phyloP scores from a whole-genome alignment of 2,888 invertebrate species.

The Cheilosia scutellata region DNA sequence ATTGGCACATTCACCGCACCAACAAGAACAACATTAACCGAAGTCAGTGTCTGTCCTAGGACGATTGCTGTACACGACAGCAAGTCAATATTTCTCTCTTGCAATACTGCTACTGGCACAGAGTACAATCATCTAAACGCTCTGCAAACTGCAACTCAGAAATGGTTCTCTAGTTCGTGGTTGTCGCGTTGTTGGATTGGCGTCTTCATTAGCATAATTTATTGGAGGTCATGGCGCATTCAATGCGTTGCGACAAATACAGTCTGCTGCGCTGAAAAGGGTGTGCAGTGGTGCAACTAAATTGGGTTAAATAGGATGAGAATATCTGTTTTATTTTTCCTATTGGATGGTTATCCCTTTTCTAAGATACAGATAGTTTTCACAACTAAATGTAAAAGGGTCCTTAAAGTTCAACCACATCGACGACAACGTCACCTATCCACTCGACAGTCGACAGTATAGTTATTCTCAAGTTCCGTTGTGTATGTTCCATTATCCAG shows the following conservation, averaged over 20 bases:
- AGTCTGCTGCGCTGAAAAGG: constrained; percentile 1
- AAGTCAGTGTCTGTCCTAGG: neutral
- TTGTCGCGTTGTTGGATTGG: constrained; percentile 15
- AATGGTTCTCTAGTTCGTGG: constrained; percentile 26
- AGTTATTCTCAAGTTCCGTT: constrained; percentile 33
- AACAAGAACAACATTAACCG: constrained; percentile 18
- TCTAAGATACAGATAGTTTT: neutral
- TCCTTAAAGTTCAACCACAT: constrained; percentile 68
- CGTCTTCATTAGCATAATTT: constrained; percentile 61
- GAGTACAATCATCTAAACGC: constrained; percentile 21
- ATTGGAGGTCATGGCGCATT: constrained; percentile 55
- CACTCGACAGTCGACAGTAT: neutral
- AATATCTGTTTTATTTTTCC: neutral
- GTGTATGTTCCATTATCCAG: neutral
- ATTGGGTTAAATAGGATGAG: constrained; percentile 5
- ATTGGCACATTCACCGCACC: neutral
- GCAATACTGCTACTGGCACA: neutral
- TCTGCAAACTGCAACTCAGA: neutral
- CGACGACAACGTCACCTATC: constrained; percentile 5
- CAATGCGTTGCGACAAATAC: constrained; percentile 38
- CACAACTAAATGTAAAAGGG: neutral
- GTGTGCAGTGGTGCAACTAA: constrained; percentile 22
- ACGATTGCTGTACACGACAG: constrained; percentile 5
- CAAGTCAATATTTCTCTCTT: neutral
- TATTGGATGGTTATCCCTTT: too few relatives aligned